Base-by-base conservation (phyloP, 1,140 invertebrate genomes). In the silkworm (Bombyx mori) region DNA sequence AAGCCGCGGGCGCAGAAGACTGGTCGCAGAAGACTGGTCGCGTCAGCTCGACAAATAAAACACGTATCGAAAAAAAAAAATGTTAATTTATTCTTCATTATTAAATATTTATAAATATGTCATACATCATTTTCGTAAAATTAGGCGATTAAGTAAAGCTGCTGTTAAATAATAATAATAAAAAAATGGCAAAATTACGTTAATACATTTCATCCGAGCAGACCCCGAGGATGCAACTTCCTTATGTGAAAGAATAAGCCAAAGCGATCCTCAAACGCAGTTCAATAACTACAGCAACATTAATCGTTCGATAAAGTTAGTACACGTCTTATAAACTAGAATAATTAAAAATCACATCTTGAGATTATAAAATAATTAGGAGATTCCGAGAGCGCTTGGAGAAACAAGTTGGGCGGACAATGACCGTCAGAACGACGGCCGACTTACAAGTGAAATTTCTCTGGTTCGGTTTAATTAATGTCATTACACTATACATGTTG, bases 311-410 rank as follows among this genome's bases (percentile, higher is more conserved):
- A 18, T 35, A 35, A 35, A 35, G 26, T 35, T 35, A 35, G 26
- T 35, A 35, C 2, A 35, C 26, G 26, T 35, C 80, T 86, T 86
- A 84, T 60, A 54, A 55, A 55, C 80, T 83, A 85, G 63, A 72
- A 77, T 80, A 82, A 74, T 35, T 35, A 75, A 74, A 77, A 85
- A 86, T 86, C 83, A 86, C 83, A 83, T 82, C 72, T 82, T 78
- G 76, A 85, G 75, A 84, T 83, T 78, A 84, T 62, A 77, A 83
- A 79, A 83, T 18, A 51, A 6, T 35, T 84, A 83, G 79, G 80
- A 86, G 78, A 75, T 73, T 69, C 68, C 72, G 79, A 82, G 79
- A 69, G 74, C 79, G 79, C 71, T 65, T 68, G 77, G 76, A 79
- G 78, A 72, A 71, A 74, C 68, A 75, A 75, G 74, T 69, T 64